Conservation (phyloP, 1,140 invertebrate genomes). For the Aphelenchoides avenae region DNA sequence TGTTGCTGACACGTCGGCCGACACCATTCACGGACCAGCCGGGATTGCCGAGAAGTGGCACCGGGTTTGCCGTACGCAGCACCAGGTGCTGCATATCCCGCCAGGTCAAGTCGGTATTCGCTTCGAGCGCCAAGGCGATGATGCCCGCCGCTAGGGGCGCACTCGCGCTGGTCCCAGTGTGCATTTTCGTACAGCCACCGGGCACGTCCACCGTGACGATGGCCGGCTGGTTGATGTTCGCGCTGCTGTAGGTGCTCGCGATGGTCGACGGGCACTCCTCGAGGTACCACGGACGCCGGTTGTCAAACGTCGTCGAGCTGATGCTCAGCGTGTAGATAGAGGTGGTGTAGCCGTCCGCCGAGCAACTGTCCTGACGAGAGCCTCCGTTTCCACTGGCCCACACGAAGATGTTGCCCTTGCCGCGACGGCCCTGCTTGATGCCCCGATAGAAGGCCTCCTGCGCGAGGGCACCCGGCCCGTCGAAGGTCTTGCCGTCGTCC, state of each 20-base stretch:
- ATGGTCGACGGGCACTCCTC: slow-evolving; percentile 94
- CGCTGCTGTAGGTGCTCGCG: slow-evolving; percentile 90
- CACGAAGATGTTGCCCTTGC: slow-evolving; percentile 96
- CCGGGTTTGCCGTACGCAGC: slow-evolving; percentile 60
- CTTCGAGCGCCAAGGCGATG: slow-evolving; percentile 65
- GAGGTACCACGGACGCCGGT: slow-evolving; percentile 88
- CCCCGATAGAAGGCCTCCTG: slow-evolving; percentile 78
- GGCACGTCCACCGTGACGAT: slow-evolving; percentile 69
- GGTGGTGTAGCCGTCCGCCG: slow-evolving; percentile 98
- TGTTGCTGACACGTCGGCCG: slow-evolving; percentile 82
- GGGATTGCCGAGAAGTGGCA: slow-evolving; percentile 60
- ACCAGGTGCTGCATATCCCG: slow-evolving; percentile 64
- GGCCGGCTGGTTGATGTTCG: slow-evolving; percentile 78
- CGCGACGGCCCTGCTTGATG: slow-evolving; percentile 73
- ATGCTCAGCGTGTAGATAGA: slow-evolving; percentile 97
- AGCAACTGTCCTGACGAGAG: slow-evolving; percentile 87
- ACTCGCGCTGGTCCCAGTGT: slow-evolving; percentile 65
- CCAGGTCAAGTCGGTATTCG: slow-evolving; percentile 64
- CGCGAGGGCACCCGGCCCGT: slow-evolving; percentile 89
- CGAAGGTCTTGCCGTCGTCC: slow-evolving; percentile 91
- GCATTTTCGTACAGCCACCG: slow-evolving; percentile 58
- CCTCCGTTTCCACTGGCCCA: slow-evolving; percentile 99
- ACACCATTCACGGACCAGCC: slow-evolving; percentile 88
- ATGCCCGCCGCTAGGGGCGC: slow-evolving; percentile 66
- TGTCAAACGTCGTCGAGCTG: slow-evolving; percentile 85